Conservation (phyloP, 1,140 invertebrate species). For the Ceratosolen fusciceps region DNA sequence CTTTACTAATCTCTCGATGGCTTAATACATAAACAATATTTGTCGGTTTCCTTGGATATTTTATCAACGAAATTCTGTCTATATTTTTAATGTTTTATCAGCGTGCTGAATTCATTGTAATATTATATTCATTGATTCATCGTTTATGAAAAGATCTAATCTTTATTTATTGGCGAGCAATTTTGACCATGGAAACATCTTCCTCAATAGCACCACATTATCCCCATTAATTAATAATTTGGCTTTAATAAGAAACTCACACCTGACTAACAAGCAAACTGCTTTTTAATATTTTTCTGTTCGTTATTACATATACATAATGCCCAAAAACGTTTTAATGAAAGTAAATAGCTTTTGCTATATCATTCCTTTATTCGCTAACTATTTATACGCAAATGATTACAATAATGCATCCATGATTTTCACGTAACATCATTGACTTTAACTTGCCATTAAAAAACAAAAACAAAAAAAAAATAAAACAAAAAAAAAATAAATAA, state of each 20-base stretch:
- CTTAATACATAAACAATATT: conserved; percentile 27
- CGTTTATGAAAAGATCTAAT: neutral
- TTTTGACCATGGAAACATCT: neutral
- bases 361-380: conserved; percentile 1
- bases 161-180: neutral
- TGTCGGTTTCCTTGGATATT: neutral
- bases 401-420: conserved; percentile 18
- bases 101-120: conserved; percentile 17
- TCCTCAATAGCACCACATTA: neutral
- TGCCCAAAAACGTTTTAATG: conserved; percentile 1
- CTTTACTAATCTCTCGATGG: conserved; percentile 39
- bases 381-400: conserved; percentile 17
- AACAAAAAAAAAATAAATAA: no score
- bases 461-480: no score
- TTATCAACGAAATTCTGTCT: neutral
- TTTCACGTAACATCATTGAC: conserved; percentile 7
- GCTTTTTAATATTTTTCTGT: conserved; percentile 25
- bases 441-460: neutral
- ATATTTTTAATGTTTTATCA: conserved; percentile 21
- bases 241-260: conserved; percentile 21
- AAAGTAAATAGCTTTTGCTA: conserved; percentile 5
- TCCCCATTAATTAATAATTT: conserved; percentile 15
- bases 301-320: conserved; percentile 21
- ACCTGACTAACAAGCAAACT: conserved; percentile 28
- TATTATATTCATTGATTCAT: conserved; percentile 17